Percentiles rank a stretch among this genome's conserved stretches.
These are phyloP conservation scores for Lerista edwardsae DNA, from an alignment of 2,797 vertebrate genomes.

Conservation along the genomic window DNA sequence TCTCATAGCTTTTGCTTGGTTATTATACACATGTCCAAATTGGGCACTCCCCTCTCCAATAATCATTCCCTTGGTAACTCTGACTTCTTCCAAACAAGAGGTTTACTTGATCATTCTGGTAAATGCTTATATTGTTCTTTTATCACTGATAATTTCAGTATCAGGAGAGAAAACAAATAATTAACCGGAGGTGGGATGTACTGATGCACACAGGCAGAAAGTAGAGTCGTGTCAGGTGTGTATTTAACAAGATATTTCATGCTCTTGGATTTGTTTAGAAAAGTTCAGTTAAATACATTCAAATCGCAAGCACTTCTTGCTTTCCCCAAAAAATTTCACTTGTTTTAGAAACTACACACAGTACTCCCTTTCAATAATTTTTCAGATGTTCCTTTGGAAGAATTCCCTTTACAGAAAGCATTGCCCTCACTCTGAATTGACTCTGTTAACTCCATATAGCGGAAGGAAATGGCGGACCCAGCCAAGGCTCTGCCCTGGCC, in stretches of 20 bases:
- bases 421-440: not conserved
- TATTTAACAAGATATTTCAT: not conserved
- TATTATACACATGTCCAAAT: slow-evolving; percentile 54
- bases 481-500: too few relatives aligned
- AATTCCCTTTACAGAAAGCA: not conserved
- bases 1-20: slow-evolving; percentile 58
- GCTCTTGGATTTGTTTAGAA: too few relatives aligned
- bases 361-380: not conserved
- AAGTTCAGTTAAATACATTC: not conserved
- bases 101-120: slow-evolving; percentile 56
- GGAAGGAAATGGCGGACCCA: too few relatives aligned
- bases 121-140: slow-evolving; percentile 65
- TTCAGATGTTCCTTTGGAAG: not conserved
- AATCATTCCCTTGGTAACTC: slow-evolving; percentile 47
- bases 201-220: not conserved
- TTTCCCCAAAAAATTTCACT: not conserved
- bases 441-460: too few relatives aligned
- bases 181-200: not conserved
- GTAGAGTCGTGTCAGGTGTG: not conserved
- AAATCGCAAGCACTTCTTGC: not conserved
- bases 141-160: slow-evolving; percentile 61
- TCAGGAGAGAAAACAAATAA: slow-evolving; percentile 41
- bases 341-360: not conserved
- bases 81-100: slow-evolving; percentile 53
- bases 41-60: not conserved